Evolutionary conservation across 2,113 vertebrate species (phyloP).

Genomic region (Boleophthalmus pectinirostris): DNA sequence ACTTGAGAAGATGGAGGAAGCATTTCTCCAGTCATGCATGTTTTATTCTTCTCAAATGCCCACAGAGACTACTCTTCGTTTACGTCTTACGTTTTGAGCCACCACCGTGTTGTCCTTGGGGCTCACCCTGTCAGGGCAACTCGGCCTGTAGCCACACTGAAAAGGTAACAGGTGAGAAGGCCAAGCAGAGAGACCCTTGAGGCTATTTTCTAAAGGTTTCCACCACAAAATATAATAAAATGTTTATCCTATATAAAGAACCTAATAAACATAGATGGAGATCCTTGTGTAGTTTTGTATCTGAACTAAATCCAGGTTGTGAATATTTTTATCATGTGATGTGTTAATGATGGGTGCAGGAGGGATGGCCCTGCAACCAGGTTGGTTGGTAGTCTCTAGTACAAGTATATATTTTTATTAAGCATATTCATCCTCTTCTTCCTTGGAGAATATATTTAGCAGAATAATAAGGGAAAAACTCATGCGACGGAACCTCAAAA

Average conservation of each 20-base stretch:
- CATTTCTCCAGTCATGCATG: constrained; percentile 45
- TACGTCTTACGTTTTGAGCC: constrained; percentile 25
- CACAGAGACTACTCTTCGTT: constrained; percentile 23
- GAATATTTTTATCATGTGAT: too few species aligned
- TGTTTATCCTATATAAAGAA: not conserved
- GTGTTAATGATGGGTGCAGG: too few species aligned
- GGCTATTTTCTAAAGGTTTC: constrained; percentile 26
- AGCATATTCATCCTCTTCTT: too few species aligned
- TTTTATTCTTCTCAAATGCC: constrained; percentile 31
- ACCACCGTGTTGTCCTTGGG: constrained; percentile 45
- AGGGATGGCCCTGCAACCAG: too few species aligned
- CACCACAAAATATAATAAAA: not conserved
- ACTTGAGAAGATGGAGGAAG: constrained; percentile 34
- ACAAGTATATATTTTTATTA: too few species aligned
- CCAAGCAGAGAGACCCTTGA: constrained; percentile 10
- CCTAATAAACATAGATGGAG: too few species aligned
- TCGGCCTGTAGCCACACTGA: constrained; percentile 52
- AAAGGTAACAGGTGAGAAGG: constrained; percentile 62
- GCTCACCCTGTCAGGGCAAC: constrained; percentile 59
- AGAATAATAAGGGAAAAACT: not conserved
- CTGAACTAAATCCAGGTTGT: too few species aligned
- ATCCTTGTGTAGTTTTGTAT: too few species aligned
- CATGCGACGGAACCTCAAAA: not conserved
- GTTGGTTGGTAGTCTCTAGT: too few species aligned
- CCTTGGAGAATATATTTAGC: too few species aligned